These are phyloP conservation scores for Sebastes cheni DNA, from an alignment of 2,797 vertebrate species.

Conservation along the genomic window DNA sequence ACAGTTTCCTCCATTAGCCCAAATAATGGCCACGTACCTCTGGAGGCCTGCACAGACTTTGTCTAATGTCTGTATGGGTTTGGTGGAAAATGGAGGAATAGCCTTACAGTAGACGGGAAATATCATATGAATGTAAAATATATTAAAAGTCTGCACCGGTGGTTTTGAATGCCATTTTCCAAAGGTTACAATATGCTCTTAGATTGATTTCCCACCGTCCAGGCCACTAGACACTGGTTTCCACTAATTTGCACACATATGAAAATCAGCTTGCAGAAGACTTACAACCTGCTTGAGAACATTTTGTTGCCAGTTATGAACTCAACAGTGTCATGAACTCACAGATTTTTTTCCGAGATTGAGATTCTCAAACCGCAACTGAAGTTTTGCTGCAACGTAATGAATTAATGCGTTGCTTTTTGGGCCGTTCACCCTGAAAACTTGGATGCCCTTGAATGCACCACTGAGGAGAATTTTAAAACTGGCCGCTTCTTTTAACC, in stretches of 20 bases:
- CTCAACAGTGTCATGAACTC: neutral
- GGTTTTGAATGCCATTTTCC: neutral
- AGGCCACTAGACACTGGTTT: neutral
- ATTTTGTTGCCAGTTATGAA: neutral
- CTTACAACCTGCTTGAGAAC: neutral
- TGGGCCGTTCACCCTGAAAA: neutral
- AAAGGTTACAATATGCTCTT: neutral
- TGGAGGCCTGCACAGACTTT: conserved; percentile 46
- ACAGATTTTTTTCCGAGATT: neutral
- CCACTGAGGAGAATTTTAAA: conserved; percentile 1
- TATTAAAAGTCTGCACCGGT: neutral
- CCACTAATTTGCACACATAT: neutral
- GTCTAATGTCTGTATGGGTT: conserved; percentile 36
- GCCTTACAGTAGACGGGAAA: conserved; percentile 4
- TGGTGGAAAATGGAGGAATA: conserved; percentile 10
- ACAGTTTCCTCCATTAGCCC: conserved; percentile 57
- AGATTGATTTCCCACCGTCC: conserved; percentile 6
- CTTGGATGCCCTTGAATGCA: conserved; percentile 19
- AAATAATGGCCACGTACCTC: conserved; percentile 62
- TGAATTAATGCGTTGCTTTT: neutral
- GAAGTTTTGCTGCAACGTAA: neutral
- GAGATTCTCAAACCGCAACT: neutral
- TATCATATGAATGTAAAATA: neutral
- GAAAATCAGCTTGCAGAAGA: conserved; percentile 5
- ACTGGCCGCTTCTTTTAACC: neutral